Base-by-base conservation (phyloP, 2,113 vertebrate genomes). In the Amphilophus citrinellus region DNA sequence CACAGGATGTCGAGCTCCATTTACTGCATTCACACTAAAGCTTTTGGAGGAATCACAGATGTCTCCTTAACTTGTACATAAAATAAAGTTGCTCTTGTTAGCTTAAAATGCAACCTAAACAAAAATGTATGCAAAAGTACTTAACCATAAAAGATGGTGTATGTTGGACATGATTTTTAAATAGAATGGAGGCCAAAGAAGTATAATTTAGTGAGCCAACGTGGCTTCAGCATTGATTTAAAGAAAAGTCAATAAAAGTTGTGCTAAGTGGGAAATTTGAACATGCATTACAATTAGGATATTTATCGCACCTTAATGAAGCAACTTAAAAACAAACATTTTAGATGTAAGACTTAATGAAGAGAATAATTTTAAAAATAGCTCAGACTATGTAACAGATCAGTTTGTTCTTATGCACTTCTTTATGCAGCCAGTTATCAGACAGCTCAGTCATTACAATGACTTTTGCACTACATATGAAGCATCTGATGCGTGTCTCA, bases 1-100 rank as follows among this genome's bases (percentile, higher is more conserved):
- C 73, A 89, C 78, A 59, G 84, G 84, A 77, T 81, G 78, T 79
- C 75, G 77, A 79, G 80, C 77, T 84, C 30, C 17, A 62, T 79
- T 82, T 73, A 84, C 18, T 57, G 66, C 47, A 80, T 47, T 68
- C 24, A 73, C 30, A 73, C n/a, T 61, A 10, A 58, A 53, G 71
- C 5, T 63, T 82, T 60, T 18, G 61, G 35, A 18, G 75, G 37
- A 60, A 82, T 76, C 14, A 71, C 44, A 66, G 77, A 56, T 24
- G 68, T 22, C 15, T 66, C n/a, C 14, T 76, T 22, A 66, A 30
- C 53, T 57, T 66, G 20, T 56, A 61, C 22, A 65, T 11, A 61
- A 39, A 57, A 73, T 24, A 30, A 15, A 15, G 5, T 10, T 47
- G 27, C 22, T 32, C 42, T 60, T 44, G 7, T 62, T n/a, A 62